These are phyloP conservation scores for Anthopleura xanthogrammica DNA, from an alignment of 92 coral and sea anemone species.

Conservation along the genomic window DNA sequence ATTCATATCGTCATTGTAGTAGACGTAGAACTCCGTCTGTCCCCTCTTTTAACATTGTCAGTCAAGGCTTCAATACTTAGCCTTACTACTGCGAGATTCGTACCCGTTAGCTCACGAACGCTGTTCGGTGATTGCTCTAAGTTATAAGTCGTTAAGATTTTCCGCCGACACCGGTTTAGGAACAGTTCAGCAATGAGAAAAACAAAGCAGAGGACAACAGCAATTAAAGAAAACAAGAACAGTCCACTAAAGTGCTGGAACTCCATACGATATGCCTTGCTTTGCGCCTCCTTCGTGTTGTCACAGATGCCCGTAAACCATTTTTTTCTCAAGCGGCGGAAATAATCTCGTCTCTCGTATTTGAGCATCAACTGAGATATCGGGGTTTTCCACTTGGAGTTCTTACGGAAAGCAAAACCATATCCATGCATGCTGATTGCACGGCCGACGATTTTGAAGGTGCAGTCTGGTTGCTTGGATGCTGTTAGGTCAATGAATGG, in stretches of 20 bases:
- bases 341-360: constrained; percentile 59
- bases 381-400: constrained; percentile 65
- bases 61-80: background rate
- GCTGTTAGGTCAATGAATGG: constrained; percentile 75
- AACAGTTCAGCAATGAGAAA: constrained; percentile 38
- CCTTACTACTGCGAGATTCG: background rate
- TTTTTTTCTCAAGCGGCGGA: constrained; percentile 53
- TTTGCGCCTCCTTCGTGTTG: constrained; percentile 14
- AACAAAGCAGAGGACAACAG: constrained; percentile 31
- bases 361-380: constrained; percentile 55
- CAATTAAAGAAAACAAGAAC: constrained; percentile 36
- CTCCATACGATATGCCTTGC: constrained; percentile 41
- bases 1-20: background rate
- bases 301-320: constrained; percentile 69
- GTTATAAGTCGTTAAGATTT: constrained; percentile 10
- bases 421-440: constrained; percentile 55
- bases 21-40: background rate
- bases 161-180: constrained; percentile 37
- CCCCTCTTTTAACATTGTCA: background rate
- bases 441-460: constrained; percentile 60
- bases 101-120: constrained; percentile 18
- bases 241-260: constrained; percentile 59
- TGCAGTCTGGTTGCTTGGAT: constrained; percentile 68
- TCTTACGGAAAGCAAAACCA: constrained; percentile 60
- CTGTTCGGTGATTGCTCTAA: constrained; percentile 18